Evolutionary conservation across 2,797 vertebrate species (phyloP).

Genomic region (Sebastes dallii): DNA sequence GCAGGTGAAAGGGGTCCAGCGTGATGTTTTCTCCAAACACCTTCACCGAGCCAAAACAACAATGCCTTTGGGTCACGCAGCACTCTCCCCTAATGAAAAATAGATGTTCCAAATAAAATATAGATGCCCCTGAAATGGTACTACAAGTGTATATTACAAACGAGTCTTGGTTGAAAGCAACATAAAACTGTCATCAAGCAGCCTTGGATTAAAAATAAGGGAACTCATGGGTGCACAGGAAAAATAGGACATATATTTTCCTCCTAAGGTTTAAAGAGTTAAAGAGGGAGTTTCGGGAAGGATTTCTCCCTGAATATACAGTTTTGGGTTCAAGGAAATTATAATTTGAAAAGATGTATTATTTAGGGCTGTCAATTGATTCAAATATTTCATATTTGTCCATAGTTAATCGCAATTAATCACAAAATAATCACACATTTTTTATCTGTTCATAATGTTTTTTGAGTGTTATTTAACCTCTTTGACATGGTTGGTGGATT

Average conservation of each 20-base stretch:
- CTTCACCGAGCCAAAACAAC: slow-evolving; percentile 50
- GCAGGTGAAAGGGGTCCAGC: slow-evolving; percentile 44
- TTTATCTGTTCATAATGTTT: too few relatives aligned
- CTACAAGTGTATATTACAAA: slow-evolving; percentile 54
- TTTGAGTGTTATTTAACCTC: too few relatives aligned
- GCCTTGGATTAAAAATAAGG: slow-evolving; percentile 12
- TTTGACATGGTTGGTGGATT: too few relatives aligned
- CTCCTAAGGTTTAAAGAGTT: background rate
- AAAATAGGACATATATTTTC: background rate
- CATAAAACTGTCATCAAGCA: slow-evolving; percentile 18
- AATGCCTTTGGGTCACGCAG: slow-evolving; percentile 45
- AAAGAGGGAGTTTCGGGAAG: background rate
- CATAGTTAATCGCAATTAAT: too few relatives aligned
- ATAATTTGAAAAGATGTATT: background rate
- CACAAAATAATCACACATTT: too few relatives aligned
- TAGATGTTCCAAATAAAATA: slow-evolving; percentile 64
- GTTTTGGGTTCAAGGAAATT: background rate
- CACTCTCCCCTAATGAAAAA: slow-evolving; percentile 63
- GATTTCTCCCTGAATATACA: background rate
- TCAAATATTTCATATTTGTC: too few relatives aligned
- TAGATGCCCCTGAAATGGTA: slow-evolving; percentile 57
- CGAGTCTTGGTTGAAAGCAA: slow-evolving; percentile 2
- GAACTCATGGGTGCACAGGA: background rate
- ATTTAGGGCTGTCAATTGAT: background rate
- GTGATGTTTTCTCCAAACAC: slow-evolving; percentile 49